These are phyloP conservation scores for Otolemur crassicaudatus DNA, from an alignment of 2,797 vertebrate species.

Conservation along the genomic window DNA sequence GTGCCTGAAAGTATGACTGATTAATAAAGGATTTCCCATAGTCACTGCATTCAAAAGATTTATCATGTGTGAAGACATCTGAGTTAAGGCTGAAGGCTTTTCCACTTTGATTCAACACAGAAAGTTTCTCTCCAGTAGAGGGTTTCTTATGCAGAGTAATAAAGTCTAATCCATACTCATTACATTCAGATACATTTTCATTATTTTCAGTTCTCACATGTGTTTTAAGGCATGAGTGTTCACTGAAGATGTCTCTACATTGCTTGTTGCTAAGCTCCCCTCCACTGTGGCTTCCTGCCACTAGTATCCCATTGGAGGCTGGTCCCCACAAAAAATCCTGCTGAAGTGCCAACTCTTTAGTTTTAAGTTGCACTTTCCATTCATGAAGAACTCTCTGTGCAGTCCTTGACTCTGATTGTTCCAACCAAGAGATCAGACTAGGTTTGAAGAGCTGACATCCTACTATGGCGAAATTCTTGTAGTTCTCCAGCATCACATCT, in stretches of 20 bases:
- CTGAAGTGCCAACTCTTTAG: not conserved
- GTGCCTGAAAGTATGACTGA: not conserved
- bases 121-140: slow-evolving; percentile 10
- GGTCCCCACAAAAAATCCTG: not conserved
- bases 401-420: not conserved
- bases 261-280: slow-evolving; percentile 40
- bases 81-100: not conserved
- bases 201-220: slow-evolving; percentile 54
- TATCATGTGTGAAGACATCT: not conserved
- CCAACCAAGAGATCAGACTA: slow-evolving; percentile 59
- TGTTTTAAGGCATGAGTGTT: slow-evolving; percentile 62
- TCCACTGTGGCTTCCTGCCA: slow-evolving; percentile 18
- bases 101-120: not conserved
- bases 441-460: slow-evolving; percentile 51
- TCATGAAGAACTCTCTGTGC: slow-evolving; percentile 7
- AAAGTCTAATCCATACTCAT: not conserved
- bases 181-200: not conserved
- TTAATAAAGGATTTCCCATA: slow-evolving; percentile 11
- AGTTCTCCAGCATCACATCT: too few relatives aligned
- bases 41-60: not conserved
- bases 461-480: not conserved
- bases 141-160: not conserved
- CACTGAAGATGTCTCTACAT: slow-evolving; percentile 63
- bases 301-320: not conserved
- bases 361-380: not conserved